Evolutionary conservation across 2,113 vertebrate genomes (phyloP).

Genomic region (Pelmatolapia mariae): DNA sequence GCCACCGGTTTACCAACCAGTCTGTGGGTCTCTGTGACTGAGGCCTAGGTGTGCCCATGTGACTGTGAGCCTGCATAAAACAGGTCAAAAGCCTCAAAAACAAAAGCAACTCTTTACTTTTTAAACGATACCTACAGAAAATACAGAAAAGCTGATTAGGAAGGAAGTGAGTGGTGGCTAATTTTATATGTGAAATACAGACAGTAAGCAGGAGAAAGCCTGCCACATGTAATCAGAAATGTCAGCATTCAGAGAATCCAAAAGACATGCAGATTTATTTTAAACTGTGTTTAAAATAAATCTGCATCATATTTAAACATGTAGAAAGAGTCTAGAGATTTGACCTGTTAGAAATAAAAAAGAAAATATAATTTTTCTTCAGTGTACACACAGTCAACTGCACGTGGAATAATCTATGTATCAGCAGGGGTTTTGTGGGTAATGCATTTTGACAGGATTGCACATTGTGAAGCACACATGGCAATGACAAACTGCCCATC

Average conservation of each 20-base stretch:
- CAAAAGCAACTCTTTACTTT: neutral
- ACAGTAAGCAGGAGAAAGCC: neutral
- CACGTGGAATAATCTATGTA: neutral
- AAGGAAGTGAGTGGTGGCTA: neutral
- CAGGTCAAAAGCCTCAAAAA: neutral
- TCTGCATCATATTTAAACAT: neutral
- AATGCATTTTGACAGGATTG: slow-evolving; percentile 49
- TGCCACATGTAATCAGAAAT: neutral
- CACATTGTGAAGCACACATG: slow-evolving; percentile 7
- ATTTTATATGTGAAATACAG: neutral
- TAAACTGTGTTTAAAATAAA: neutral
- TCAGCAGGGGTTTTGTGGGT: neutral
- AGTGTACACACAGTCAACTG: neutral
- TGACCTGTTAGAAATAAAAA: neutral
- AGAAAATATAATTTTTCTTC: neutral
- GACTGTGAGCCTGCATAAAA: neutral
- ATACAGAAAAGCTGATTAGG: neutral
- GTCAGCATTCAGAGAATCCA: neutral
- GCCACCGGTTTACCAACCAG: neutral
- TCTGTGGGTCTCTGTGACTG: neutral
- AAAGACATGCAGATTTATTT: neutral
- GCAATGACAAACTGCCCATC: slow-evolving; percentile 38
- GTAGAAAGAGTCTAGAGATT: neutral
- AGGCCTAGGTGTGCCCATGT: neutral
- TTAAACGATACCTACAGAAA: neutral